Percentiles rank a stretch among this genome's conserved stretches.
phyloP scores from a whole-genome alignment of 2,888 invertebrate species.

The Sphinx pinastri region DNA sequence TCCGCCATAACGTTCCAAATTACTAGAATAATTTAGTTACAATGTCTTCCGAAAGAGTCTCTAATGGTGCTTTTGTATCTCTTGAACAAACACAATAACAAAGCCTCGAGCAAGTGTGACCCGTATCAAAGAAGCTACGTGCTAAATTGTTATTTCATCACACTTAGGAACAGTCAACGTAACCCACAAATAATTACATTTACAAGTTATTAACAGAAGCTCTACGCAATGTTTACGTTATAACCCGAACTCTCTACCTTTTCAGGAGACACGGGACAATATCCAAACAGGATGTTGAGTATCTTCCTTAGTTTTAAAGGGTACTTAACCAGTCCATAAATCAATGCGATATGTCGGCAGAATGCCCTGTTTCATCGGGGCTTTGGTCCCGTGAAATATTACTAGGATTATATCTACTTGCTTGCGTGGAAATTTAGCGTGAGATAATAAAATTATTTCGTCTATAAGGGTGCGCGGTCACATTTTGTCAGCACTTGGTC shows the following conservation, averaged over 20 bases:
- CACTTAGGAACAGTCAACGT: no score
- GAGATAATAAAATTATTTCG: constrained; percentile 44
- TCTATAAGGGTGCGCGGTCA: constrained; percentile 22
- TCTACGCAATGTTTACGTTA: neutral
- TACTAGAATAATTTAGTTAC: no score
- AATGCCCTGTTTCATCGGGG: constrained; percentile 76
- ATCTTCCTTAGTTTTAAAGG: constrained; percentile 74
- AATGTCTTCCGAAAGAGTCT: no score
- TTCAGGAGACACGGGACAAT: constrained; percentile 34
- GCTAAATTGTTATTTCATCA: no score
- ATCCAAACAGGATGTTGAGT: constrained; percentile 54
- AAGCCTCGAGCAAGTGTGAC: no score
- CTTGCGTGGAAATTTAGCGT: constrained; percentile 51
- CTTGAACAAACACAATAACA: no score
- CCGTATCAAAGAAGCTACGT: no score
- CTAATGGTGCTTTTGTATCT: no score
- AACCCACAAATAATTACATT: no score
- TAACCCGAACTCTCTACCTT: constrained; percentile 17
- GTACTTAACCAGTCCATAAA: constrained; percentile 78
- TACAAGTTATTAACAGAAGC: neutral
- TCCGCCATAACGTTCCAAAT: no score
- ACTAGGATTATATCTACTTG: constrained; percentile 67
- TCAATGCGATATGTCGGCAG: constrained; percentile 76
- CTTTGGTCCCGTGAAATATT: constrained; percentile 73
- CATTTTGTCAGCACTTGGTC: constrained; percentile 23